These are phyloP conservation scores for Megastigmus dorsalis DNA, from an alignment of 2,888 invertebrate species.

Conservation along the genomic window DNA sequence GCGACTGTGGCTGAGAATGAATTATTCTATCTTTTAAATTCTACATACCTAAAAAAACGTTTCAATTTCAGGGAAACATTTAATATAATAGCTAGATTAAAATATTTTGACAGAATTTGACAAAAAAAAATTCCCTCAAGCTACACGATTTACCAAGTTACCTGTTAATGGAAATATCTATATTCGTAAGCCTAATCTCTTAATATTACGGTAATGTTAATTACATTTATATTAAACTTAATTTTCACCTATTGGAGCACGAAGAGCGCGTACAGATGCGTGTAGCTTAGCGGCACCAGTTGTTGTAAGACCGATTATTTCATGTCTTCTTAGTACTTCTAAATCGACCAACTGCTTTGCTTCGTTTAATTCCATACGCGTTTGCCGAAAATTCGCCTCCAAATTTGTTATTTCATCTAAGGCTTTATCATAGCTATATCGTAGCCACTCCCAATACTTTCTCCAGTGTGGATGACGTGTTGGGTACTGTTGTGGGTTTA, in stretches of 20 bases:
- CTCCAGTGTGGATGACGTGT: not conserved
- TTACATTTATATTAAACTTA: not conserved
- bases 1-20: too few relatives aligned
- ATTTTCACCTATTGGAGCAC: conserved; percentile 20
- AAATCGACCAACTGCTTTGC: not conserved
- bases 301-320: conserved; percentile 13
- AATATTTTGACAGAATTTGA: too few relatives aligned
- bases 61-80: too few relatives aligned
- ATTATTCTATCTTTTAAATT: too few relatives aligned
- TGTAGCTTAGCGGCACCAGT: conserved; percentile 20
- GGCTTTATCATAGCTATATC: not conserved
- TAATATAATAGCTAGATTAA: too few relatives aligned
- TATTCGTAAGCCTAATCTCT: too few relatives aligned
- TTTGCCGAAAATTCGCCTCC: not conserved
- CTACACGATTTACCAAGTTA: too few relatives aligned
- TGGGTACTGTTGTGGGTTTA: not conserved
- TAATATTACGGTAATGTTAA: too few relatives aligned
- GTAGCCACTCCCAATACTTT: conserved; percentile 19
- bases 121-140: too few relatives aligned
- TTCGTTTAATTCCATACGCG: not conserved
- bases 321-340: not conserved
- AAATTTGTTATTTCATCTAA: not conserved
- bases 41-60: too few relatives aligned
- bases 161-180: too few relatives aligned
- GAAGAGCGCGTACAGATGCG: not conserved